These are phyloP conservation scores for Hyles lineata DNA, from an alignment of 2,888 invertebrate genomes.

Conservation along the genomic window DNA sequence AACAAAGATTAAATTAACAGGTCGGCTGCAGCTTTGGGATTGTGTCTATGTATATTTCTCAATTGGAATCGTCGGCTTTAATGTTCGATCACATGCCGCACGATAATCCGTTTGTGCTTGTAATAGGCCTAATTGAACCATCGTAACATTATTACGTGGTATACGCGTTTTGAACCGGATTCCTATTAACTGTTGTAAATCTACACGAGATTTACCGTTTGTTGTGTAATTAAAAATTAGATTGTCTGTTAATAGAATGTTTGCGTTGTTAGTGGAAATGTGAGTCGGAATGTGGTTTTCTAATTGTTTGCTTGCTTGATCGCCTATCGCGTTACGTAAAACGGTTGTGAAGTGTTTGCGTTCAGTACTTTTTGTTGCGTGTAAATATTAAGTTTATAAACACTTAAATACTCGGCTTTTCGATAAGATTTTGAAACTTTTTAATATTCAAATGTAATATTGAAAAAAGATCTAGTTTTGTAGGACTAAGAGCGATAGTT, in stretches of 20 bases:
- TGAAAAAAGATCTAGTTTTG: no score
- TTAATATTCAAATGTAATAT: no score
- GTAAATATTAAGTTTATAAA: background rate
- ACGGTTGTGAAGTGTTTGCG: background rate
- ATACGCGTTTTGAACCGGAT: constrained; percentile 43
- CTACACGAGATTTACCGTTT: constrained; percentile 15
- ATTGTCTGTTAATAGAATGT: constrained; percentile 30
- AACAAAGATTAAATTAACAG: constrained; percentile 80
- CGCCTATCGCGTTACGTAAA: constrained; percentile 11
- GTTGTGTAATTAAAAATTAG: background rate
- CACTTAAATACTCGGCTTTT: background rate
- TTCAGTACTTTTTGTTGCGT: constrained; percentile 11
- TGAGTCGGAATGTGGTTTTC: constrained; percentile 25
- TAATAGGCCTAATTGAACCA: constrained; percentile 75
- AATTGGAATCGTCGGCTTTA: constrained; percentile 64
- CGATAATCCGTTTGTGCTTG: constrained; percentile 71
- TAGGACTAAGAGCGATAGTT: no score
- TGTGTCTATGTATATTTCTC: constrained; percentile 55
- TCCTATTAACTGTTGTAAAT: constrained; percentile 27
- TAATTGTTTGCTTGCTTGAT: background rate
- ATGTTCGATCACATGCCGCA: constrained; percentile 63
- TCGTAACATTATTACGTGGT: constrained; percentile 59
- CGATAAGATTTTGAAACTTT: no score
- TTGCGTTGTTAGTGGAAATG: constrained; percentile 17
- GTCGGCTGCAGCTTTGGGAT: constrained; percentile 64